phyloP scores from a whole-genome alignment of 2,113 vertebrate species.

The Sinosuthora webbiana region DNA sequence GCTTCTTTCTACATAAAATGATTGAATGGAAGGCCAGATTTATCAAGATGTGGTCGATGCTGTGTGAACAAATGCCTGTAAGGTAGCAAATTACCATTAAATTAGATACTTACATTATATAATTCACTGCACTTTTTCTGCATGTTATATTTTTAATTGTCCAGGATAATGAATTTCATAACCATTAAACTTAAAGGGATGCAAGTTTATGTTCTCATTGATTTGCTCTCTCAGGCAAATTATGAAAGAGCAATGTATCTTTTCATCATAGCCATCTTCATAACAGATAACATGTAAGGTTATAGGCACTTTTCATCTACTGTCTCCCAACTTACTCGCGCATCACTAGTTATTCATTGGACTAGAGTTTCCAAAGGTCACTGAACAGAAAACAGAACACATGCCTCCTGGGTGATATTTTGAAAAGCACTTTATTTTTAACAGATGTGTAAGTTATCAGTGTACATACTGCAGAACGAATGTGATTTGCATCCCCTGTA shows the following conservation, averaged over 20 bases:
- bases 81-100: neutral
- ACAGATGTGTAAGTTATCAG: constrained; percentile 7
- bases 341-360: constrained; percentile 31
- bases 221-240: neutral
- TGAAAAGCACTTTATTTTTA: constrained; percentile 40
- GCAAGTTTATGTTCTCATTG: neutral
- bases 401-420: constrained; percentile 16
- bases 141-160: constrained; percentile 5
- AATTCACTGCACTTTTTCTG: neutral
- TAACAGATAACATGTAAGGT: neutral
- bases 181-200: neutral
- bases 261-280: neutral
- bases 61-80: neutral
- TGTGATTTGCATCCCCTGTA: neutral
- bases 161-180: neutral
- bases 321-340: neutral
- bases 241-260: neutral
- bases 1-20: neutral
- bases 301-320: neutral
- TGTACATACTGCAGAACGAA: neutral
- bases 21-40: neutral
- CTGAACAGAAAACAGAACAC: constrained; percentile 45
- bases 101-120: neutral
- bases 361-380: constrained; percentile 64
- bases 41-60: neutral